Evolutionary conservation across 2,113 vertebrate genomes (phyloP).

Genomic region (Benitochromis conjunctus): DNA sequence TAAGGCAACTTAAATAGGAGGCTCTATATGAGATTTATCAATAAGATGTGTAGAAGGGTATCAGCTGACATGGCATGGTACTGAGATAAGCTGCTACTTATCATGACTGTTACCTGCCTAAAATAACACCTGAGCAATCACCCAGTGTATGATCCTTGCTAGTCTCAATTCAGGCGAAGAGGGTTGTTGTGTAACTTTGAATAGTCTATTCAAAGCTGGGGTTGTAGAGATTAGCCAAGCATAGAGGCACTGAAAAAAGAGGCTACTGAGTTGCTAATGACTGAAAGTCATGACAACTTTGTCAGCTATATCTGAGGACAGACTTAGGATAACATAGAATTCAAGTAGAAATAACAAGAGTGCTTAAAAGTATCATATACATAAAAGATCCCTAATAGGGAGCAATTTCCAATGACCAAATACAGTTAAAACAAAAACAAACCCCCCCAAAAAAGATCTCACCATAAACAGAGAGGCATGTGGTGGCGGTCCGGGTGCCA

Average conservation of each 20-base stretch:
- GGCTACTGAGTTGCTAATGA: not conserved
- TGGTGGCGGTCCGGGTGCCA: constrained; percentile 39
- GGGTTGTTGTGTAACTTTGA: not conserved
- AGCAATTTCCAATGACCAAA: not conserved
- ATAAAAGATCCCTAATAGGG: not conserved
- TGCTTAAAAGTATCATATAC: too few relatives aligned
- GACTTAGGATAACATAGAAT: not conserved
- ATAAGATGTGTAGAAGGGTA: not conserved
- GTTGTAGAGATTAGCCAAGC: not conserved
- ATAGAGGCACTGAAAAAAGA: not conserved
- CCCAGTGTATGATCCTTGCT: not conserved
- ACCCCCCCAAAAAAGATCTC: not conserved
- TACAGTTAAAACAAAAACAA: not conserved
- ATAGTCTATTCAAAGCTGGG: not conserved
- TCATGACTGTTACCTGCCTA: not conserved
- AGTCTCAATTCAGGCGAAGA: not conserved
- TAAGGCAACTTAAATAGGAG: not conserved
- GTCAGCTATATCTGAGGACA: not conserved
- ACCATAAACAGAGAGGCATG: constrained; percentile 75
- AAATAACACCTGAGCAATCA: not conserved
- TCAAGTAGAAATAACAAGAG: not conserved
- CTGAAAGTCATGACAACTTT: not conserved
- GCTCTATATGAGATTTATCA: not conserved
- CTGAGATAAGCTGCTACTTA: not conserved
- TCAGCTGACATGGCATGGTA: not conserved